Conservation (phyloP, 64 coral and sea anemone genomes). For the Catalaphyllia jardinei region DNA sequence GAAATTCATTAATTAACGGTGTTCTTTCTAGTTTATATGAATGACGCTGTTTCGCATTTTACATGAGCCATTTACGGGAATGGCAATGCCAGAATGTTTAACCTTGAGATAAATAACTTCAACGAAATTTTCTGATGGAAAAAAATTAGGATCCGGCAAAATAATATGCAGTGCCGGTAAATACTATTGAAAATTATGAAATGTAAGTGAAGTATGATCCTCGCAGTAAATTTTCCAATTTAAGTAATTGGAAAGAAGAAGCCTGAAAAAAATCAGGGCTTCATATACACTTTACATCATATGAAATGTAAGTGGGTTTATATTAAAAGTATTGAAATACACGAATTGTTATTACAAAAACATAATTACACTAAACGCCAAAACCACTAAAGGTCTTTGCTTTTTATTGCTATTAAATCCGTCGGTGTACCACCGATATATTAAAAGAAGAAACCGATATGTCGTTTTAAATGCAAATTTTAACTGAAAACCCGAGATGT, state of each 20-base stretch:
- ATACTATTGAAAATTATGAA: too few species aligned
- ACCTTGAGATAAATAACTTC: not conserved
- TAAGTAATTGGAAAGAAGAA: too few species aligned
- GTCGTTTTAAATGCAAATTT: not conserved
- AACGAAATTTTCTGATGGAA: not conserved
- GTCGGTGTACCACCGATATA: not conserved
- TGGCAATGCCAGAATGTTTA: not conserved
- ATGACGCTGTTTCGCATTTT: not conserved
- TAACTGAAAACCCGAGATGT: not conserved
- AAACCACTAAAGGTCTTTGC: not conserved
- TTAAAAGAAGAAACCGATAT: not conserved
- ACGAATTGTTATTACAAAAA: not conserved
- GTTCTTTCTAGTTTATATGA: too few species aligned
- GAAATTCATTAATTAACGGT: too few species aligned
- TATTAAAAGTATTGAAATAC: not conserved
- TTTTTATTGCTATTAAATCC: not conserved
- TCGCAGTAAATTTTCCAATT: too few species aligned
- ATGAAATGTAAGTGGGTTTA: not conserved
- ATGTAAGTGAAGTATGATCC: too few species aligned
- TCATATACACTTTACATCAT: too few species aligned
- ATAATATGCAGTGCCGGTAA: too few species aligned
- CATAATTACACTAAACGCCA: not conserved
- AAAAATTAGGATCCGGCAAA: not conserved
- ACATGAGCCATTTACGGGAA: not conserved
- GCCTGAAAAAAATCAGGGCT: too few species aligned